phyloP scores from a whole-genome alignment of 2,888 invertebrate genomes.

The Sinhomidia bicolor region DNA sequence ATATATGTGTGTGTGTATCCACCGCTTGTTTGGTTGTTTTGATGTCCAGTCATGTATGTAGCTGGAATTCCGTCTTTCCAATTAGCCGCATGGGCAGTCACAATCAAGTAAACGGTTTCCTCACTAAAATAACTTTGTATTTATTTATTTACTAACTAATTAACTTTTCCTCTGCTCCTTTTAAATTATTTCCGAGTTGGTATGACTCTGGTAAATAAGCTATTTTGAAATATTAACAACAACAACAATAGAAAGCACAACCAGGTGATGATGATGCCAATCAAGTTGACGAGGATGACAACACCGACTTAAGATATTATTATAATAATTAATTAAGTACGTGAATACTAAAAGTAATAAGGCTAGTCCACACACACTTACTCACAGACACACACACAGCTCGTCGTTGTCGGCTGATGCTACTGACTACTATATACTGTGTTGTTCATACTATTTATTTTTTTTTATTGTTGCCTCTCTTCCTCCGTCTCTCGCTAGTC shows the following conservation, averaged over 20 bases:
- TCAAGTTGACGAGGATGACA: not conserved
- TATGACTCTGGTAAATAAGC: too few relatives aligned
- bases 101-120: too few relatives aligned
- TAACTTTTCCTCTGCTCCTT: too few relatives aligned
- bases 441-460: not conserved
- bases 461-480: not conserved
- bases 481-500: not conserved
- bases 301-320: not conserved
- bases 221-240: too few relatives aligned
- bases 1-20: too few relatives aligned
- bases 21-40: too few relatives aligned
- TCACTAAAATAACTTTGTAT: too few relatives aligned
- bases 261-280: not conserved
- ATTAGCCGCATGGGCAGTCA: too few relatives aligned
- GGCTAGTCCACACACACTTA: not conserved
- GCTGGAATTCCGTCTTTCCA: too few relatives aligned
- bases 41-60: too few relatives aligned
- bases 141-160: too few relatives aligned
- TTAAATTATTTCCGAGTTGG: too few relatives aligned
- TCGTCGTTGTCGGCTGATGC: not conserved
- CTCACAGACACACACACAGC: constrained; percentile 2
- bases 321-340: not conserved
- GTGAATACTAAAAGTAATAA: not conserved
- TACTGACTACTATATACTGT: not conserved
- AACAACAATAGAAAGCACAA: not conserved